A percentile compares a stretch with the other conserved stretches of the same genome.
These are phyloP conservation scores for Melanotaenia parkinsoni DNA, from an alignment of 2,797 vertebrate genomes.

Conservation along the genomic window DNA sequence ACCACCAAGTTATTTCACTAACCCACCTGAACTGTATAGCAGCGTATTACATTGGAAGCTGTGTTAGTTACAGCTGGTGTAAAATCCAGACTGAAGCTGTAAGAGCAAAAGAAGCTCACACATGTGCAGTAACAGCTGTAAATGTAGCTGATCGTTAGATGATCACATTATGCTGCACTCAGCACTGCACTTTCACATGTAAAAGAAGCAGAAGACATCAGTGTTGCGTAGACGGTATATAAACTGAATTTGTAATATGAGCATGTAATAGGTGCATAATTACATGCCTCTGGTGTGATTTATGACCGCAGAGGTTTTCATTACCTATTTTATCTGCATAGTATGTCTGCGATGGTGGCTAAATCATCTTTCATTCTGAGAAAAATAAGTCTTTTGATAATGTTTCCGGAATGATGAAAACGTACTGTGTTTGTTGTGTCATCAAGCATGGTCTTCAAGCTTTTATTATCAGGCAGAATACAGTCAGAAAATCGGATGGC, in stretches of 20 bases:
- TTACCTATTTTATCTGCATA: slow-evolving; percentile 67
- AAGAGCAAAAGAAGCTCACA: slow-evolving; percentile 19
- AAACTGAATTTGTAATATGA: slow-evolving; percentile 54
- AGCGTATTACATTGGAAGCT: background rate
- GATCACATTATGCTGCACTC: slow-evolving; percentile 64
- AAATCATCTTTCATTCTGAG: slow-evolving; percentile 56
- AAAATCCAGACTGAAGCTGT: slow-evolving; percentile 5
- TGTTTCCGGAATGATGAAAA: slow-evolving; percentile 22
- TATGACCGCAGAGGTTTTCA: slow-evolving; percentile 61
- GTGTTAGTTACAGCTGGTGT: background rate
- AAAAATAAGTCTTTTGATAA: slow-evolving; percentile 43
- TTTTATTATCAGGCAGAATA: slow-evolving; percentile 15
- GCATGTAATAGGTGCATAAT: slow-evolving; percentile 52
- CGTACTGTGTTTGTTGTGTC: slow-evolving; percentile 40
- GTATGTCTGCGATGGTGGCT: slow-evolving; percentile 35
- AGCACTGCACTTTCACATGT: slow-evolving; percentile 34
- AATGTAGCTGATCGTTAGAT: slow-evolving; percentile 37
- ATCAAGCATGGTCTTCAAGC: slow-evolving; percentile 23
- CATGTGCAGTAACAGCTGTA: slow-evolving; percentile 31
- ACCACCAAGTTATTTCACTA: slow-evolving; percentile 53
- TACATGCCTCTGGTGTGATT: slow-evolving; percentile 57
- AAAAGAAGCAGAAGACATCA: slow-evolving; percentile 46
- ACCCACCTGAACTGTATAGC: slow-evolving; percentile 30
- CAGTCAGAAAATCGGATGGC: background rate
- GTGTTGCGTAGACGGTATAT: slow-evolving; percentile 30